These are phyloP conservation scores for Rousettus madagascariensis DNA, from an alignment of 2,797 vertebrate genomes.

Conservation along the genomic window DNA sequence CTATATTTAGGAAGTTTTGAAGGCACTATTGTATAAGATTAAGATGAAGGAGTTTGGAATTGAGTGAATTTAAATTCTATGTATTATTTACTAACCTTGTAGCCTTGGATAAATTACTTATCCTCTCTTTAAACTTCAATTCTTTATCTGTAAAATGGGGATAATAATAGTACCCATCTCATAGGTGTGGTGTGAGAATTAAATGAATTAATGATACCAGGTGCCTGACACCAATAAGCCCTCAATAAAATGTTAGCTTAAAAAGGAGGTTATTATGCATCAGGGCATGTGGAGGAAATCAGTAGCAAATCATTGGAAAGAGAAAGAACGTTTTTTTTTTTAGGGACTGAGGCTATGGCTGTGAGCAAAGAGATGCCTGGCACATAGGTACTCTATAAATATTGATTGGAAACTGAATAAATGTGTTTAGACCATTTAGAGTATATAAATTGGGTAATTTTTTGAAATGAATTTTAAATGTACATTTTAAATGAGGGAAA, in stretches of 20 bases:
- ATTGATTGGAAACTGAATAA: neutral
- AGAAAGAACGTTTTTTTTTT: neutral
- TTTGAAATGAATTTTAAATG: conserved; percentile 16
- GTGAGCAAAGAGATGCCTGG: neutral
- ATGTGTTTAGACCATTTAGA: neutral
- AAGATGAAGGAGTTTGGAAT: neutral
- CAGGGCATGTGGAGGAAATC: neutral
- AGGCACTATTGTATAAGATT: neutral
- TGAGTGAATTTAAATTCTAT: conserved; percentile 11
- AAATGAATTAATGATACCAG: neutral
- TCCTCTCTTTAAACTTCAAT: neutral
- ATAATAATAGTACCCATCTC: neutral
- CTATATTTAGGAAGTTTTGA: neutral
- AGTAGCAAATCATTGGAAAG: neutral
- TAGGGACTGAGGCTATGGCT: neutral
- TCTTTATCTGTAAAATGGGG: neutral
- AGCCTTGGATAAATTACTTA: neutral
- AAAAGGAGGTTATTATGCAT: neutral
- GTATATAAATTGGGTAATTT: neutral
- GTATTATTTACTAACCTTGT: neutral
- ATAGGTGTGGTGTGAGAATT: neutral
- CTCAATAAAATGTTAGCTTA: neutral
- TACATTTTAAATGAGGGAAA: neutral
- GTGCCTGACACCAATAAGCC: neutral
- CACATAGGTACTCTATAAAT: neutral